Evolutionary conservation across 2,888 invertebrate genomes (phyloP).

Genomic region (Clunio marinus): DNA sequence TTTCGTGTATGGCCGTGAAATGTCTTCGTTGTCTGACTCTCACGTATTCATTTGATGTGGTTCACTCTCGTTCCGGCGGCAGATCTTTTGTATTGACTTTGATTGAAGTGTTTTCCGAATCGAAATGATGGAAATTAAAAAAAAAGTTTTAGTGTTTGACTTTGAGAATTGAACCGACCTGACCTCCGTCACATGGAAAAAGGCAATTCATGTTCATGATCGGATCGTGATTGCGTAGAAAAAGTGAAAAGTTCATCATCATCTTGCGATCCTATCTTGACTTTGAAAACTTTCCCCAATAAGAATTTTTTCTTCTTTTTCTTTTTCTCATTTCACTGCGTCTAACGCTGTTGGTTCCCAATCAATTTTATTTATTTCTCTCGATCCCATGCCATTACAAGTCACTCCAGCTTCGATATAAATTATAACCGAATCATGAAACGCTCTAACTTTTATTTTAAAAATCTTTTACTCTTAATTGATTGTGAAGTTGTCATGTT

Average conservation of each 20-base stretch:
- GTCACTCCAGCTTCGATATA: neutral
- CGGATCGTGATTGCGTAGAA: slow-evolving; percentile 8
- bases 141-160: too few relatives aligned
- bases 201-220: slow-evolving; percentile 15
- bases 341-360: slow-evolving; percentile 12
- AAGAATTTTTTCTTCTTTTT: neutral
- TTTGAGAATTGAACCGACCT: neutral
- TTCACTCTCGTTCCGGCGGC: neutral
- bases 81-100: neutral
- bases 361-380: neutral
- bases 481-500: slow-evolving; percentile 38
- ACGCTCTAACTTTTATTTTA: neutral
- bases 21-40: neutral
- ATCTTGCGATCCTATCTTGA: neutral
- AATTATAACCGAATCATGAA: neutral
- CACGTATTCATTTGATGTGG: too few relatives aligned
- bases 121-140: neutral
- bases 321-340: neutral
- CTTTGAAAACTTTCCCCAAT: neutral
- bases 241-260: neutral
- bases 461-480: slow-evolving; percentile 37
- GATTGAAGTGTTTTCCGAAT: neutral
- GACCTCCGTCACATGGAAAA: slow-evolving; percentile 2
- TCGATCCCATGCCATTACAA: neutral
- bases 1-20: too few relatives aligned